These are phyloP conservation scores for Sula dactylatra DNA, from an alignment of 2,113 vertebrate species.

Conservation along the genomic window DNA sequence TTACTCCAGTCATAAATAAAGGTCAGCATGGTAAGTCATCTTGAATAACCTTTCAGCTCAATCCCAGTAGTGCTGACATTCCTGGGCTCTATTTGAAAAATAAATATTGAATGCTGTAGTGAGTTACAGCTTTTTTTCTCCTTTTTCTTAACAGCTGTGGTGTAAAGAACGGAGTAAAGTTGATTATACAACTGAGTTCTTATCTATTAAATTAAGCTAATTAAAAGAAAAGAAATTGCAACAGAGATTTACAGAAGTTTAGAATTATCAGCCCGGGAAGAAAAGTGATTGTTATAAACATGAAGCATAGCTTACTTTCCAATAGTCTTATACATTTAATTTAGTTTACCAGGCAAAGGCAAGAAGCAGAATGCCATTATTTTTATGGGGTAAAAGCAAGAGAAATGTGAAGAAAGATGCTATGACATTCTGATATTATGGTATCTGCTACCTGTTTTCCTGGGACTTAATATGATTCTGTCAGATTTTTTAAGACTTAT, in stretches of 20 bases:
- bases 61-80: slow-evolving; percentile 41
- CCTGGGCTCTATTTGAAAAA: slow-evolving; percentile 7
- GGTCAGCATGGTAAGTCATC: not conserved
- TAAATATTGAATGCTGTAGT: not conserved
- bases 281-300: not conserved
- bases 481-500: not conserved
- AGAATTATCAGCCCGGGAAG: not conserved
- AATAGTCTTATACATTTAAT: not conserved
- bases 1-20: slow-evolving; percentile 31
- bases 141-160: not conserved
- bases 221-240: not conserved
- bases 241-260: not conserved
- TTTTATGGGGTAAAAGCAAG: not conserved
- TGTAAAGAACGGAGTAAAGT: not conserved
- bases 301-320: not conserved
- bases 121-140: not conserved
- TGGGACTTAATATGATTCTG: not conserved
- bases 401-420: not conserved
- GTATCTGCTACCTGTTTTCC: not conserved
- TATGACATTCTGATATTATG: not conserved
- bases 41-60: slow-evolving; percentile 44
- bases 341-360: not conserved
- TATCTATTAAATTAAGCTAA: not conserved
- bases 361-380: not conserved
- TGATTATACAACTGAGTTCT: not conserved